Conservation (phyloP, 2,888 invertebrate species). For the Colletes collaris region DNA sequence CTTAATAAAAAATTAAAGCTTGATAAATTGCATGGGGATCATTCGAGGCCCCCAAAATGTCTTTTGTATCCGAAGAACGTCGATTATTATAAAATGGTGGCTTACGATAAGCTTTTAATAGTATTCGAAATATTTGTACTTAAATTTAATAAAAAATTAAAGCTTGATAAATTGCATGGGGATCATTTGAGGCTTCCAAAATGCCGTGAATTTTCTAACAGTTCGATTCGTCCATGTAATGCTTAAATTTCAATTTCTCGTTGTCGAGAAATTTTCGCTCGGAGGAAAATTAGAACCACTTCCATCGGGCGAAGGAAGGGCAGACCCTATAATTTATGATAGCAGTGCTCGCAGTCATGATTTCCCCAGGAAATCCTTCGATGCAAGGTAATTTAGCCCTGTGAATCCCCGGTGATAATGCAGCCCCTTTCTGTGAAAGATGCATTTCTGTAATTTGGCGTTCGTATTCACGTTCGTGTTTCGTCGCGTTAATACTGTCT, state of each 20-base stretch:
- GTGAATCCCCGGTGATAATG: constrained; percentile 14
- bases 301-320: constrained; percentile 2
- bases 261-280: constrained; percentile 21
- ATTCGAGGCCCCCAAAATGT: too few species aligned
- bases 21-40: too few species aligned
- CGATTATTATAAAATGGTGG: too few species aligned
- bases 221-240: not conserved
- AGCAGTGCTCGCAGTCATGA: constrained; percentile 23
- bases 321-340: constrained; percentile 36
- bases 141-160: too few species aligned
- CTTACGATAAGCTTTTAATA: too few species aligned
- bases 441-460: constrained; percentile 14
- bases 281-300: constrained; percentile 28
- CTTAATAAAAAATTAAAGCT: too few species aligned
- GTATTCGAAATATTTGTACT: too few species aligned
- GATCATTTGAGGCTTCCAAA: too few species aligned
- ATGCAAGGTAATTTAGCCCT: constrained; percentile 27
- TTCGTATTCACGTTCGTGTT: not conserved
- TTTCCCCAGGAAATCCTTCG: constrained; percentile 49
- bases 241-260: constrained; percentile 11
- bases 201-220: too few species aligned
- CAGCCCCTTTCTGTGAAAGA: not conserved
- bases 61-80: too few species aligned
- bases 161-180: too few species aligned
- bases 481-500: not conserved